phyloP scores from a whole-genome alignment of 2,888 invertebrate genomes.

The Aproaerema taeniolella region DNA sequence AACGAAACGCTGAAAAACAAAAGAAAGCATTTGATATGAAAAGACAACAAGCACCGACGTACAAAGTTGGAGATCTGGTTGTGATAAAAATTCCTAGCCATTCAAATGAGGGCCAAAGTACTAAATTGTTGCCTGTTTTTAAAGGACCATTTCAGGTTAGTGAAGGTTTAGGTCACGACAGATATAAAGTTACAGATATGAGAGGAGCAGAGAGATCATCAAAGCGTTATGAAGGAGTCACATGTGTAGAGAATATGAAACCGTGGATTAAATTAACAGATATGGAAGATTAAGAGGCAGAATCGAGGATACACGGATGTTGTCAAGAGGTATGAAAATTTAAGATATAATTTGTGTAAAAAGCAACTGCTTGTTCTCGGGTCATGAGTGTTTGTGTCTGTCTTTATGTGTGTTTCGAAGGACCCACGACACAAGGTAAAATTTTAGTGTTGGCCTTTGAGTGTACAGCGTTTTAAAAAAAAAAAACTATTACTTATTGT shows the following conservation, averaged over 20 bases:
- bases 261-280: constrained; percentile 11
- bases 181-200: too few relatives aligned
- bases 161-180: constrained; percentile 12
- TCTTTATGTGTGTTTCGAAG: too few relatives aligned
- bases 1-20: too few relatives aligned
- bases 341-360: too few relatives aligned
- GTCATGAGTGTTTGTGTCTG: too few relatives aligned
- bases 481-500: too few relatives aligned
- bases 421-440: too few relatives aligned
- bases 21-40: not conserved
- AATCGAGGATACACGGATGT: not conserved
- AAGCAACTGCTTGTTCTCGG: too few relatives aligned
- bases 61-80: not conserved
- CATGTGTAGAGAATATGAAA: constrained; percentile 11
- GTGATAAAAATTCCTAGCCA: not conserved
- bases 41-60: not conserved
- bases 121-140: too few relatives aligned
- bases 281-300: constrained; percentile 1
- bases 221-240: constrained; percentile 5
- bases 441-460: too few relatives aligned
- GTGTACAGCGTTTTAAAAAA: too few relatives aligned
- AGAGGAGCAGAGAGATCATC: constrained; percentile 13
- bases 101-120: constrained; percentile 9
- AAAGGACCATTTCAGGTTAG: constrained; percentile 18
- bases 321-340: not conserved